A percentile compares a stretch with the other conserved stretches of the same genome.
phyloP scores from a whole-genome alignment of 2,888 invertebrate species.

The Drosophila diplacantha region DNA sequence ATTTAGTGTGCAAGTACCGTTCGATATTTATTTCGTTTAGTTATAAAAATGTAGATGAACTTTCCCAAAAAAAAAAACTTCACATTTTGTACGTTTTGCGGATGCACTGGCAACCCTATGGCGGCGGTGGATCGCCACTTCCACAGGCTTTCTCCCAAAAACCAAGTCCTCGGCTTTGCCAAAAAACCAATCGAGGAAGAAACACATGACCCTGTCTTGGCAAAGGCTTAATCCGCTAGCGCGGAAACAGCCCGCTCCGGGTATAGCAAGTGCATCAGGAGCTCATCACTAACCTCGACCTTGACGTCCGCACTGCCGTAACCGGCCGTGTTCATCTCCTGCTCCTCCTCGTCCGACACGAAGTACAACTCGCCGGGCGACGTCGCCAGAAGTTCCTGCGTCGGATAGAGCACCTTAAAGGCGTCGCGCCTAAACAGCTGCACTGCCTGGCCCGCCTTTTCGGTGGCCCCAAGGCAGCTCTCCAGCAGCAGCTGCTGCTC shows the following conservation, averaged over 20 bases:
- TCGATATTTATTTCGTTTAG: background rate
- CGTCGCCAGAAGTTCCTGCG: conserved; percentile 19
- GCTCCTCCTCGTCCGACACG: conserved; percentile 46
- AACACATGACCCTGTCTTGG: background rate
- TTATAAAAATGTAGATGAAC: background rate
- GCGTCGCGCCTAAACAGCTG: conserved; percentile 47
- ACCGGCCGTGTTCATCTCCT: conserved; percentile 32
- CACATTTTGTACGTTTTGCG: background rate
- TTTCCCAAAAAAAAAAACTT: background rate
- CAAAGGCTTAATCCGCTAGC: background rate
- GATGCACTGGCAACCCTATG: background rate
- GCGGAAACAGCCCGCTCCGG: conserved; percentile 21
- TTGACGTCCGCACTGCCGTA: conserved; percentile 24
- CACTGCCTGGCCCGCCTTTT: conserved; percentile 31
- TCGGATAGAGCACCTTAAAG: conserved; percentile 43
- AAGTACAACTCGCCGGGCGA: conserved; percentile 37
- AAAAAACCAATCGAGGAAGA: background rate
- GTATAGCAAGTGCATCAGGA: conserved; percentile 44
- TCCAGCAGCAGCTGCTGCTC: conserved; percentile 20
- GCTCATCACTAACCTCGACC: conserved; percentile 41
- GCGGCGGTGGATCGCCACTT: no score
- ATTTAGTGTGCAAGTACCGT: no score
- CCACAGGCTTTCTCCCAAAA: background rate
- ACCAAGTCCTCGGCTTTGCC: background rate
- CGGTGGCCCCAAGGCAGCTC: conserved; percentile 19